phyloP scores from a whole-genome alignment of 1,140 invertebrate species.

The Eumaeus atala region DNA sequence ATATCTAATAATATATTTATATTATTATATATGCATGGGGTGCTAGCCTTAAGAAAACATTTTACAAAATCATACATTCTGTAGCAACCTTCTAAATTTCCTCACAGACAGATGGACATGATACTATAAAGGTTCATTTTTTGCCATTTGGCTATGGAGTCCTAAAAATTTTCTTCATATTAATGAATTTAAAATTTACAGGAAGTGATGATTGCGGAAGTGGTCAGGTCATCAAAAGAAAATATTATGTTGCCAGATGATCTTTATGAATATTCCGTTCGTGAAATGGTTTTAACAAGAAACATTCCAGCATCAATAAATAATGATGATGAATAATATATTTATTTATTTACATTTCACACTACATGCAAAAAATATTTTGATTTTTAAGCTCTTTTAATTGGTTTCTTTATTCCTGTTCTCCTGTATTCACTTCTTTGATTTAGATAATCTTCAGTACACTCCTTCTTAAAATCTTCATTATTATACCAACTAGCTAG shows the following conservation, averaged over 20 bases:
- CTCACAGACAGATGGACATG: too few species aligned
- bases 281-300: constrained; percentile 55
- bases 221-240: constrained; percentile 33
- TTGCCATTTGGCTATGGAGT: too few species aligned
- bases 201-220: constrained; percentile 63
- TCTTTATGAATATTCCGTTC: constrained; percentile 47
- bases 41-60: too few species aligned
- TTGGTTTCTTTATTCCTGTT: constrained; percentile 82
- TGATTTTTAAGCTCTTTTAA: constrained; percentile 43
- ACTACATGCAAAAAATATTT: constrained; percentile 10
- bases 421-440: constrained; percentile 87
- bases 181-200: constrained; percentile 33
- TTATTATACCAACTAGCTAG: constrained; percentile 84
- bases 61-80: too few species aligned
- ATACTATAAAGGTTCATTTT: background rate
- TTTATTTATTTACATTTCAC: constrained; percentile 36
- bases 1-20: too few species aligned
- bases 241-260: constrained; percentile 40
- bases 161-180: too few species aligned
- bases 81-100: too few species aligned
- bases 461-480: constrained; percentile 82
- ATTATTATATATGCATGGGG: too few species aligned
- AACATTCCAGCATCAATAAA: constrained; percentile 61
- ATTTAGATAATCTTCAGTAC: constrained; percentile 85
- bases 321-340: constrained; percentile 50